A percentile compares a stretch with the other conserved stretches of the same genome.
phyloP scores from a whole-genome alignment of 2,888 invertebrate species.

The Sinohyriopsis cumingii region DNA sequence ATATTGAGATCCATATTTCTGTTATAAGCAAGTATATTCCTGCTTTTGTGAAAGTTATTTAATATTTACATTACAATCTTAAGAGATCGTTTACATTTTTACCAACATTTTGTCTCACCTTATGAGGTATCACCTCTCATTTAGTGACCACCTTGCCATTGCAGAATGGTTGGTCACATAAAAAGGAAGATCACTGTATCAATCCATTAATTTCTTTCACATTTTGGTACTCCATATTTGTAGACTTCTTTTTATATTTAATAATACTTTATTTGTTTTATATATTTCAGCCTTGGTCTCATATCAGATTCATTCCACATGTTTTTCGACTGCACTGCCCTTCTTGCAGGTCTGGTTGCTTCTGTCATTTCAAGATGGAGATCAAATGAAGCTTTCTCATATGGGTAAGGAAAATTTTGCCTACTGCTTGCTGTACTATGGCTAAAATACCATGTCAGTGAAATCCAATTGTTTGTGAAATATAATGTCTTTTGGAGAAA shows the following conservation, averaged over 20 bases:
- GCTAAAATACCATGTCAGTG: background rate
- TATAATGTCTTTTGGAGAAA: too few species aligned
- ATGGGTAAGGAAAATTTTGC: constrained; percentile 69
- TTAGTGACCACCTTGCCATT: too few species aligned
- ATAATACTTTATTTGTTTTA: background rate
- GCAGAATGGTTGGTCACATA: too few species aligned
- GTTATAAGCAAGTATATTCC: too few species aligned
- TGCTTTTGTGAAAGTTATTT: too few species aligned
- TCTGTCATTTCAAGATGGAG: constrained; percentile 98
- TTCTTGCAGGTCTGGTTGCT: constrained; percentile 93
- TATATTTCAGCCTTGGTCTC: constrained; percentile 80
- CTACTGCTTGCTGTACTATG: background rate
- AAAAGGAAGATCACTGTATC: background rate
- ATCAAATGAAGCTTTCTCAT: constrained; percentile 84
- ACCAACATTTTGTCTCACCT: too few species aligned
- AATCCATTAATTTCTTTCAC: background rate
- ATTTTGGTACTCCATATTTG: background rate
- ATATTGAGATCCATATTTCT: too few species aligned
- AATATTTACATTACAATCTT: too few species aligned
- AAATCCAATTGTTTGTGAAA: background rate
- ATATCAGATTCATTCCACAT: constrained; percentile 99
- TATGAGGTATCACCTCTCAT: too few species aligned
- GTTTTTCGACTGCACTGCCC: constrained; percentile 98
- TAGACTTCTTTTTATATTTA: background rate
- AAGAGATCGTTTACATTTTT: too few species aligned